A percentile compares a stretch with the other conserved stretches of the same genome.
These are phyloP conservation scores for Casuarius casuarius DNA, from an alignment of 2,113 vertebrate genomes.

Conservation along the genomic window DNA sequence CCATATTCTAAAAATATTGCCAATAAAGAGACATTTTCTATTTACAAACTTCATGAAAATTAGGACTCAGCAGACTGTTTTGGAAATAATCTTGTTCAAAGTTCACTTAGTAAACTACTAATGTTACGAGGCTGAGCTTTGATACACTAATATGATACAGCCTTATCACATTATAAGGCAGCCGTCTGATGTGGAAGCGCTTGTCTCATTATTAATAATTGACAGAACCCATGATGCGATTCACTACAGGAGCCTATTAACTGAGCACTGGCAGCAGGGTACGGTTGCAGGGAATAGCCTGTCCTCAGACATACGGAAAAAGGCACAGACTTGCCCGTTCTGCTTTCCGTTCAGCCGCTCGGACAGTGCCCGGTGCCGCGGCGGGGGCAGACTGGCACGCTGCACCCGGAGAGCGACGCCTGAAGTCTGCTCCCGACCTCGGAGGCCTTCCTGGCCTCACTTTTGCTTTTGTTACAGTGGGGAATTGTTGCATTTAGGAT, in stretches of 20 bases:
- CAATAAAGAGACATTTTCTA: not conserved
- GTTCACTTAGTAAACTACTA: constrained; percentile 29
- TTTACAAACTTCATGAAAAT: constrained; percentile 34
- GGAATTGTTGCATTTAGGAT: not conserved
- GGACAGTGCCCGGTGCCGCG: not conserved
- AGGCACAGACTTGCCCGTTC: fast-evolving
- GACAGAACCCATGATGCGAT: constrained; percentile 49
- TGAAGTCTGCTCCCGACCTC: not conserved
- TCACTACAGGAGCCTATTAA: constrained; percentile 35
- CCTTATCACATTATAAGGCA: not conserved
- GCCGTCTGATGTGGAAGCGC: constrained; percentile 26
- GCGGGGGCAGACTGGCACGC: not conserved
- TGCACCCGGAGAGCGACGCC: not conserved
- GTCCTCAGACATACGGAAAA: not conserved
- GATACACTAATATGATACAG: not conserved
- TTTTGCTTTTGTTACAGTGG: not conserved
- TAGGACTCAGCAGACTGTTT: not conserved
- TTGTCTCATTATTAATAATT: constrained; percentile 64
- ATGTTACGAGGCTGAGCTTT: constrained; percentile 19
- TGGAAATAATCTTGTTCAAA: constrained; percentile 39
- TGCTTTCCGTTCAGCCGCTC: not conserved
- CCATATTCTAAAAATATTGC: not conserved
- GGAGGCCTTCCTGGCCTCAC: not conserved
- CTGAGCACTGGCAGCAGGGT: not conserved
- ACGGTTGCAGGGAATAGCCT: not conserved